These are phyloP conservation scores for Drosophila ogumai DNA, from an alignment of 1,140 invertebrate species.

Conservation along the genomic window DNA sequence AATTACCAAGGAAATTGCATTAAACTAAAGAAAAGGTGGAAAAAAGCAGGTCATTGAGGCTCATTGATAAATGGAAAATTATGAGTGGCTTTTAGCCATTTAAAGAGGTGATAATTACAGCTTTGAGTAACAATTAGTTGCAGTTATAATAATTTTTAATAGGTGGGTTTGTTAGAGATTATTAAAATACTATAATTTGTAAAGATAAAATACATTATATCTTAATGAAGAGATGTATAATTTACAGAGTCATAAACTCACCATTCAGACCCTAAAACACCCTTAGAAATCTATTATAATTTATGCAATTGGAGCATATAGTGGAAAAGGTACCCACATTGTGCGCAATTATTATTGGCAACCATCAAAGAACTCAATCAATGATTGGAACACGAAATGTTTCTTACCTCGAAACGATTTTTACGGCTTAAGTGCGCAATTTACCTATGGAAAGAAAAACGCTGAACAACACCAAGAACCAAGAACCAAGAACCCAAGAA, in stretches of 20 bases:
- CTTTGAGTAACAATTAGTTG: neutral
- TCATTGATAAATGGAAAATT: conserved; percentile 20
- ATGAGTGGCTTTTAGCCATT: neutral
- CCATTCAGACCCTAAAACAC: neutral
- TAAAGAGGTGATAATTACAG: conserved; percentile 8
- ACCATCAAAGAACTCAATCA: conserved; percentile 56
- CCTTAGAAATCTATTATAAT: conserved; percentile 1
- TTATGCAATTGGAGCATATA: conserved; percentile 20
- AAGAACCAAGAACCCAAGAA: conserved; percentile 15
- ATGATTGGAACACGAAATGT: conserved; percentile 46
- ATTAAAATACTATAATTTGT: neutral
- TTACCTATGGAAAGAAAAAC: conserved; percentile 45
- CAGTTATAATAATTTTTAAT: conserved; percentile 3
- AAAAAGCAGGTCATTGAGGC: neutral
- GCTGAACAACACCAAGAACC: conserved; percentile 27
- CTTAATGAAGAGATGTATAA: neutral
- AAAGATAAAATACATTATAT: conserved; percentile 7
- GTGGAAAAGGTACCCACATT: conserved; percentile 1
- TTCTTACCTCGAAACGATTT: conserved; percentile 33
- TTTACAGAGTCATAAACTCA: neutral
- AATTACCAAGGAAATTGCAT: conserved; percentile 62
- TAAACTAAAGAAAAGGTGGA: neutral
- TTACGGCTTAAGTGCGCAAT: conserved; percentile 55
- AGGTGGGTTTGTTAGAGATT: neutral
- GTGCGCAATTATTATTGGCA: conserved; percentile 39